A percentile compares a stretch with the other conserved stretches of the same genome.
Conservation (phyloP, 2,797 vertebrate genomes). For the Gadopsis marmoratus region DNA sequence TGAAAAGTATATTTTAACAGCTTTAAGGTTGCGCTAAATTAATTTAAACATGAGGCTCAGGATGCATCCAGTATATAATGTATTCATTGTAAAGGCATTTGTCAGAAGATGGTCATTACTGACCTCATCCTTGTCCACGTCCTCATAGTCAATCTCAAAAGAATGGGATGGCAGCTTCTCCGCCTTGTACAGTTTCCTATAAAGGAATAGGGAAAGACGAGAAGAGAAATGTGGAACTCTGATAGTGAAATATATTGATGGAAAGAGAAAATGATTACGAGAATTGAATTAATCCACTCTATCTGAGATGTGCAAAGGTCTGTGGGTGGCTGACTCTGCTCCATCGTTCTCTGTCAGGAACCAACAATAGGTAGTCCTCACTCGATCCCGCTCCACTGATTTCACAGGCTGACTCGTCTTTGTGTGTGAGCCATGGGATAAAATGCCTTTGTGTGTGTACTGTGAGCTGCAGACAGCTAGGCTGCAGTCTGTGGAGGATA, state of each 20-base stretch:
- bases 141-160: slow-evolving; percentile 98
- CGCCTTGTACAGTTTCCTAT: slow-evolving; percentile 90
- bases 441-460: slow-evolving; percentile 73
- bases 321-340: slow-evolving; percentile 55
- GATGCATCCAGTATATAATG: slow-evolving; percentile 55
- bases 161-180: slow-evolving; percentile 97
- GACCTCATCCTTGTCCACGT: slow-evolving; percentile 98
- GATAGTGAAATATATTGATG: slow-evolving; percentile 30
- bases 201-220: slow-evolving; percentile 26
- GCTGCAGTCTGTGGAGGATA: slow-evolving; percentile 51
- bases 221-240: slow-evolving; percentile 16
- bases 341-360: slow-evolving; percentile 62
- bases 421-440: slow-evolving; percentile 51
- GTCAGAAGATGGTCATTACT: slow-evolving; percentile 67
- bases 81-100: slow-evolving; percentile 52
- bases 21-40: slow-evolving; percentile 56
- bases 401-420: slow-evolving; percentile 58
- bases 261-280: slow-evolving; percentile 39
- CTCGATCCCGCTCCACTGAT: slow-evolving; percentile 59
- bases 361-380: slow-evolving; percentile 64
- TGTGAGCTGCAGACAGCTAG: slow-evolving; percentile 67
- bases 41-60: slow-evolving; percentile 55
- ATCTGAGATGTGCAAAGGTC: slow-evolving; percentile 37
- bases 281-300: slow-evolving; percentile 46
- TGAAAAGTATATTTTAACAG: slow-evolving; percentile 55